phyloP scores from a whole-genome alignment of 2,113 vertebrate species.

The Eptesicus fuscus region DNA sequence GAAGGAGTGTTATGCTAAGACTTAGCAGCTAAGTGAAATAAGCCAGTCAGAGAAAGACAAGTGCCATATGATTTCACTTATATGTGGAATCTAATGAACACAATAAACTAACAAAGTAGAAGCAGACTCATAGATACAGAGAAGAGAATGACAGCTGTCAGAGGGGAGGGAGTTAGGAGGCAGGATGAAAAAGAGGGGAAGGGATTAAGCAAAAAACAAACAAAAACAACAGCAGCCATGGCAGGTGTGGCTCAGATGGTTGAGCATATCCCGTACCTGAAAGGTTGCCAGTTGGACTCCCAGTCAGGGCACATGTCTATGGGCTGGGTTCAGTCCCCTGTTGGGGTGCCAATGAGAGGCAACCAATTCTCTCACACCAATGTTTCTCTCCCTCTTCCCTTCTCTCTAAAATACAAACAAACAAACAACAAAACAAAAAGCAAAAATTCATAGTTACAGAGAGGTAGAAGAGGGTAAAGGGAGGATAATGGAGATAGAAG shows the following conservation, averaged over 20 bases:
- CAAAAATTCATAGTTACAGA: no score
- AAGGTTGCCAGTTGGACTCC: no score
- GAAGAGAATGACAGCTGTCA: neutral
- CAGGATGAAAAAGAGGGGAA: neutral
- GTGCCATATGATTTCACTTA: neutral
- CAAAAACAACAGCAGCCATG: neutral
- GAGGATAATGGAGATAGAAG: neutral
- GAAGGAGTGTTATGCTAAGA: neutral
- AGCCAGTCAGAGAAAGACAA: neutral
- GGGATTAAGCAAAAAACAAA: neutral
- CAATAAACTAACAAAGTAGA: neutral
- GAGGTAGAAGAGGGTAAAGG: neutral
- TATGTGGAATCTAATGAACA: neutral
- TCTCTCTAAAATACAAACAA: no score
- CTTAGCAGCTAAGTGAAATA: neutral
- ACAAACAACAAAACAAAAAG: no score
- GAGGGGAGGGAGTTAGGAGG: neutral
- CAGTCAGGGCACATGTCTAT: no score
- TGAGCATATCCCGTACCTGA: no score
- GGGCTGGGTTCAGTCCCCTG: no score
- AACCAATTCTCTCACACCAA: no score
- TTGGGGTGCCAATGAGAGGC: no score
- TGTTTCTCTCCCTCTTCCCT: no score
- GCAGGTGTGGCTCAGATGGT: no score
- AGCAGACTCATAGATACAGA: neutral